phyloP scores from a whole-genome alignment of 2,888 invertebrate genomes.

The Oxyscelio sp. region DNA sequence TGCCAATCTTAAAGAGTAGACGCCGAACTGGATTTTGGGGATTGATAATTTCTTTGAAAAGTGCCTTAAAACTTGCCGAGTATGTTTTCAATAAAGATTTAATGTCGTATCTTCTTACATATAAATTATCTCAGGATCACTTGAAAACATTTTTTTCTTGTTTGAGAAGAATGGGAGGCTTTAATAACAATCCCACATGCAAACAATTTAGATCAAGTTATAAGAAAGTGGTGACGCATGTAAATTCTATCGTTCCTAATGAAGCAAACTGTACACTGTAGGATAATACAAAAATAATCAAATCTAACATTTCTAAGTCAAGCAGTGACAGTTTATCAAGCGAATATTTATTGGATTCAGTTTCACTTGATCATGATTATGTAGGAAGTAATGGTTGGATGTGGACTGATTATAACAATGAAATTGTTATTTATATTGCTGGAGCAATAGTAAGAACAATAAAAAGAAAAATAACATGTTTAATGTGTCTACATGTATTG shows the following conservation, averaged over 20 bases:
- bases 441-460: neutral
- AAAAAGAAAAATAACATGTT: neutral
- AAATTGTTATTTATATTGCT: neutral
- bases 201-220: constrained; percentile 22
- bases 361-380: neutral
- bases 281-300: no score
- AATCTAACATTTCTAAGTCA: no score
- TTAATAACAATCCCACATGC: constrained; percentile 54
- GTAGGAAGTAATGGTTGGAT: neutral
- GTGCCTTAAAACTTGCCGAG: constrained; percentile 8
- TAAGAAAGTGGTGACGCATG: constrained; percentile 40
- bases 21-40: constrained; percentile 21
- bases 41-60: constrained; percentile 13
- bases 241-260: constrained; percentile 2
- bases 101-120: neutral
- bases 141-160: constrained; percentile 52
- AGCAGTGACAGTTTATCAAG: neutral
- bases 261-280: no score
- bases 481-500: neutral
- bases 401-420: neutral
- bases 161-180: constrained; percentile 45
- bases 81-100: constrained; percentile 14
- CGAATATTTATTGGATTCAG: no score
- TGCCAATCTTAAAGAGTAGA: neutral
- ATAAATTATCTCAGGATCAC: constrained; percentile 41